Percentiles rank a stretch among this genome's conserved stretches.
These are phyloP conservation scores for Mustela lutreola DNA, from an alignment of 2,113 vertebrate genomes.

Conservation along the genomic window DNA sequence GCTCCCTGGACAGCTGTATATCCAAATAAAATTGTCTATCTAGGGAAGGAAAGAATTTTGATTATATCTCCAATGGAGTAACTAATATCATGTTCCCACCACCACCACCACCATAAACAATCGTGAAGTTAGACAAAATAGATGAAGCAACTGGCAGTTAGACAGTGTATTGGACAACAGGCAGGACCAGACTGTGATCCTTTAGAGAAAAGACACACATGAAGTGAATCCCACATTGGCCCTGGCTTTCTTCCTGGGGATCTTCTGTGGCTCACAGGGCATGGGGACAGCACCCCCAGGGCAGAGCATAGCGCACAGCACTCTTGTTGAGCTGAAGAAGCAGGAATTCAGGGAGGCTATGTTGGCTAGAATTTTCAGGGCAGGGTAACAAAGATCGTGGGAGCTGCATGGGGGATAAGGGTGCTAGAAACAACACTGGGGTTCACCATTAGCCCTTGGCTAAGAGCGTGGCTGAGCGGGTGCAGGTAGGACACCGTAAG, in stretches of 20 bases:
- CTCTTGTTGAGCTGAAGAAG: background rate
- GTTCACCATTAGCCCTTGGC: background rate
- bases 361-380: background rate
- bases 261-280: background rate
- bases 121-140: slow-evolving; percentile 50
- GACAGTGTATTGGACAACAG: background rate
- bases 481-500: background rate
- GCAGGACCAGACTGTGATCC: background rate
- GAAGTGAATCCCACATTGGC: background rate
- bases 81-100: slow-evolving; percentile 1
- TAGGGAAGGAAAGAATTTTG: background rate
- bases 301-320: background rate
- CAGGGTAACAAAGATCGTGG: background rate
- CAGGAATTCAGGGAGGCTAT: background rate
- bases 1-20: background rate
- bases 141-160: background rate
- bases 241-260: background rate
- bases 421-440: background rate
- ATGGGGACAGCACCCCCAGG: background rate
- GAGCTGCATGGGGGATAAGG: background rate
- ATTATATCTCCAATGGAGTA: background rate
- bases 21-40: background rate
- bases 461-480: too few species aligned
- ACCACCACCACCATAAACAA: background rate
- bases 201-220: background rate